Conservation (phyloP, 1,140 invertebrate genomes). For the Hirudo medicinalis region DNA sequence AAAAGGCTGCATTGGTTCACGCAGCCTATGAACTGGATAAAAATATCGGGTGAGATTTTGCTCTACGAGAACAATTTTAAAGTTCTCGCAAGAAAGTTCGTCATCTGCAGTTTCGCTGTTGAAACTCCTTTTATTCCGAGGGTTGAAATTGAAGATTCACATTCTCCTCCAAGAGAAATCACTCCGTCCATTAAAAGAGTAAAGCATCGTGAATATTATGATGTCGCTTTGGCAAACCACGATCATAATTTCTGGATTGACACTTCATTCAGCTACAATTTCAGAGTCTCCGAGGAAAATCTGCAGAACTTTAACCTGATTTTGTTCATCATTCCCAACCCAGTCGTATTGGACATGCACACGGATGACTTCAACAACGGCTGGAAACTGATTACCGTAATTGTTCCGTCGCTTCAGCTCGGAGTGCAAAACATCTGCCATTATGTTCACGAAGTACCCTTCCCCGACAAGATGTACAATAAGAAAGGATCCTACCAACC, state of each 20-base stretch:
- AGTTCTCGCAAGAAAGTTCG: background rate
- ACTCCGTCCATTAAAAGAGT: background rate
- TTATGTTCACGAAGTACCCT: background rate
- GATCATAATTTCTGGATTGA: background rate
- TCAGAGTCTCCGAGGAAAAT: background rate
- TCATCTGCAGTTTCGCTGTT: background rate
- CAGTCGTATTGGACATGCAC: background rate
- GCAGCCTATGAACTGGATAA: constrained; percentile 4
- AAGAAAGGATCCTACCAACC: background rate
- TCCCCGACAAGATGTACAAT: background rate
- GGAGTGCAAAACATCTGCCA: constrained; percentile 3
- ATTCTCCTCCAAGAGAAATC: background rate
- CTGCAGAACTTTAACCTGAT: background rate
- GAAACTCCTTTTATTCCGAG: background rate
- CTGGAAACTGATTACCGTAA: background rate
- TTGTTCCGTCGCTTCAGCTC: constrained; percentile 6
- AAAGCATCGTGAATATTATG: background rate
- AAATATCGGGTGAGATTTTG: background rate
- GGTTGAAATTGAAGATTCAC: background rate
- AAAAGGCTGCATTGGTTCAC: constrained; percentile 1
- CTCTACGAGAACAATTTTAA: background rate
- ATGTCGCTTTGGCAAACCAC: background rate
- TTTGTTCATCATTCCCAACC: constrained; percentile 2
- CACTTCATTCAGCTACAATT: background rate
- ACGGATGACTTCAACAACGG: background rate